Evolutionary conservation across 2,888 invertebrate species (phyloP).

Genomic region (Drymonia ruficornis): DNA sequence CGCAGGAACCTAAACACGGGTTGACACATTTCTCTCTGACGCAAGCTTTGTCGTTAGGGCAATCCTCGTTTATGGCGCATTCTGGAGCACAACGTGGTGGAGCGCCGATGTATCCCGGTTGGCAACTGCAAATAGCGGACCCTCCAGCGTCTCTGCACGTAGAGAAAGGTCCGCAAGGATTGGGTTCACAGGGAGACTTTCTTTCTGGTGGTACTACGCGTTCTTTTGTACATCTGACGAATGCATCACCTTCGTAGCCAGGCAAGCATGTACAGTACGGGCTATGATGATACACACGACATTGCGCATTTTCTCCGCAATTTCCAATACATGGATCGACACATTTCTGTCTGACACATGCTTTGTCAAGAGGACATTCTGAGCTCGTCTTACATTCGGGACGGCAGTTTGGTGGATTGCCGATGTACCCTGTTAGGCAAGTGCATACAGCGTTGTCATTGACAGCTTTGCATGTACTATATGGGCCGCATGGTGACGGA

Average conservation of each 20-base stretch:
- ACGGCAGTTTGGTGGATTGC: conserved; percentile 90
- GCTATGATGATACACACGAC: conserved; percentile 87
- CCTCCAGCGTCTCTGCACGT: conserved; percentile 83
- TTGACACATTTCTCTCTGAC: conserved; percentile 89
- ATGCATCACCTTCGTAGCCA: conserved; percentile 91
- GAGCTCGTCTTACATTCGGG: conserved; percentile 92
- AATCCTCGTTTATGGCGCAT: conserved; percentile 91
- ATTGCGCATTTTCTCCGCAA: conserved; percentile 89
- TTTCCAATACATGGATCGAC: conserved; percentile 92
- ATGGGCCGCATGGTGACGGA: conserved; percentile 92
- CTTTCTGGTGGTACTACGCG: conserved; percentile 83
- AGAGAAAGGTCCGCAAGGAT: conserved; percentile 89
- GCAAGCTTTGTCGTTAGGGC: conserved; percentile 89
- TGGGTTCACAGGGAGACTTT: conserved; percentile 84
- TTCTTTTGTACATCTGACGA: conserved; percentile 78
- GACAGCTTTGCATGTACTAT: conserved; percentile 87
- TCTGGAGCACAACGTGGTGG: conserved; percentile 91
- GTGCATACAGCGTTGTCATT: conserved; percentile 88
- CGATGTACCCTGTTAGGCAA: conserved; percentile 88
- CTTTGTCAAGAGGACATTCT: conserved; percentile 91
- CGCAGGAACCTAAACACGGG: conserved; percentile 90
- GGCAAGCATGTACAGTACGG: conserved; percentile 90
- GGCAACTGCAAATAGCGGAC: conserved; percentile 86
- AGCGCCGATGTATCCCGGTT: conserved; percentile 86
- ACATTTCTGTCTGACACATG: conserved; percentile 91